Conservation (phyloP, 1,140 invertebrate species). For the Ctenoplectra terminalis region DNA sequence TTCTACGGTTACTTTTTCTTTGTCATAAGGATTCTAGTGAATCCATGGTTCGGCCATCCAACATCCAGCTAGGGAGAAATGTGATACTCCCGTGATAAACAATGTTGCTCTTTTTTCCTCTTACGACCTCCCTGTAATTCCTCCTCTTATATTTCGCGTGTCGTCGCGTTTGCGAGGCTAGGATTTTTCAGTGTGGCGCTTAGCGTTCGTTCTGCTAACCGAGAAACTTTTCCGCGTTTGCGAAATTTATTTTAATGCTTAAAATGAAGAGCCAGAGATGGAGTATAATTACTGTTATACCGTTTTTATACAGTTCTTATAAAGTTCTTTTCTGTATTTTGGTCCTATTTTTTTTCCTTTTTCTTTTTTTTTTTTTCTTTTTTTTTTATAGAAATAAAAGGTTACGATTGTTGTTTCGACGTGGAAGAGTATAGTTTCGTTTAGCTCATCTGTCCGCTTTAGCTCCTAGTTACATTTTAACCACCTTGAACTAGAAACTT, state of each 20-base stretch:
- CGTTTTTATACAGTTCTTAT: too few species aligned
- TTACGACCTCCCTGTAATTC: not conserved
- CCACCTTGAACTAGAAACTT: not conserved
- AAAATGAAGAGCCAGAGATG: not conserved
- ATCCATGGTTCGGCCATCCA: slow-evolving; percentile 38
- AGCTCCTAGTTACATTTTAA: not conserved
- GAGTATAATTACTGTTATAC: too few species aligned
- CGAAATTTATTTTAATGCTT: not conserved
- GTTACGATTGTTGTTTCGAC: not conserved
- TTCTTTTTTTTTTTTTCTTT: not conserved
- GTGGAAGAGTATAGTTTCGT: not conserved
- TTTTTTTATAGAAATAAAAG: not conserved
- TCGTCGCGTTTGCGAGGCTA: not conserved
- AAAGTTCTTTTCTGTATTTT: too few species aligned
- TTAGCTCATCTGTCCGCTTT: not conserved
- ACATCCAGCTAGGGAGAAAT: slow-evolving; percentile 40
- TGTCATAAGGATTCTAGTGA: not conserved
- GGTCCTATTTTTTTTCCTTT: too few species aligned
- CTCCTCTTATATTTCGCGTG: slow-evolving; percentile 12
- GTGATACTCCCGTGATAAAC: slow-evolving; percentile 47
- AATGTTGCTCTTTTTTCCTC: slow-evolving; percentile 16
- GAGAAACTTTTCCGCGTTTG: not conserved
- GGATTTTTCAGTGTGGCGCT: not conserved
- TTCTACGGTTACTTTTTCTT: slow-evolving; percentile 25
- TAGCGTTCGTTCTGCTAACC: not conserved